Base-by-base conservation (phyloP, 1,140 invertebrate genomes). In the Aphis gossypii region DNA sequence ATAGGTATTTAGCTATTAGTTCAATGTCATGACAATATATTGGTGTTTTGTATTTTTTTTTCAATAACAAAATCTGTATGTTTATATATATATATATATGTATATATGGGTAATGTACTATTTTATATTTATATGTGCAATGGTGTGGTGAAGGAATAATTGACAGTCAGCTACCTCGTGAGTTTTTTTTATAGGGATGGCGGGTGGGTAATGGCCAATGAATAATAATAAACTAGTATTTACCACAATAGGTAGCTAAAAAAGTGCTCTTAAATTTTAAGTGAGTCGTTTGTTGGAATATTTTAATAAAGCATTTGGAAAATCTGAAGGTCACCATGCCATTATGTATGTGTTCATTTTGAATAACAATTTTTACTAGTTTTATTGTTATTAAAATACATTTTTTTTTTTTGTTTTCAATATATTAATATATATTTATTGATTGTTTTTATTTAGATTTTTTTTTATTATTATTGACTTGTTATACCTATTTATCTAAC, bases 41-140 rank as follows among this genome's bases (percentile, higher is more conserved):
- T 90, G 88, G 88, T 90, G 88, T 90, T 44, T 90, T 90, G 35
- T 90, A 60, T 25, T 44, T 68, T 68, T 41, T 60, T 90, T 90
- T 44, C 35, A 11, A 41, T 60, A 60, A 60, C 6, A 25, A 90
- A 60, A 68, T 56, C 6, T n/a, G 21, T n/a, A 60, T 60, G 2
- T 44, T 68, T 41, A 89, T 54, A 41, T 41, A 3, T 41, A 35
- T 35, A 35, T 35, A 35, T 35, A 35, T 35, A 35, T 35, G 35
- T 35, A 35, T 35, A 25, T 89, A 76, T n/a, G 14, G 60, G 30
- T n/a, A 76, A 76, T 18, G 30, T n/a, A 18, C 60, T 76, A n/a
- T 76, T 18, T 76, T 76, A n/a, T 76, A 76, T n/a, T n/a, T 76
- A 14, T 76, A 76, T n/a, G 48, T 51, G 48, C 48, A 51, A 14